A percentile compares a stretch with the other conserved stretches of the same genome.
Conservation (phyloP, 2,113 vertebrate genomes). For the Charadrius vociferus region DNA sequence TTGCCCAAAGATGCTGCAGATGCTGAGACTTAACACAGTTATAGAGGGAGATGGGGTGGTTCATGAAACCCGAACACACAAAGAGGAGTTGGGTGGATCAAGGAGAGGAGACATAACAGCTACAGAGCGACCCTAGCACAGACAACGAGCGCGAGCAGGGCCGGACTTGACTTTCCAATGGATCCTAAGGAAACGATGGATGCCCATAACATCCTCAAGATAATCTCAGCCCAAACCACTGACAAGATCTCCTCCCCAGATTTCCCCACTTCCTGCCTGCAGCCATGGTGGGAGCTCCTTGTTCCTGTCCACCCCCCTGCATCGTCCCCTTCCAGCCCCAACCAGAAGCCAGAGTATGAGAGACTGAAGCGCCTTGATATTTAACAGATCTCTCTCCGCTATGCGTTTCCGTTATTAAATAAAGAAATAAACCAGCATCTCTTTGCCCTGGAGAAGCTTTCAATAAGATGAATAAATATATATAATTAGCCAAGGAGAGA, state of each 20-base stretch:
- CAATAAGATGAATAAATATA: conserved; percentile 72
- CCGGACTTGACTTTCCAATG: not conserved
- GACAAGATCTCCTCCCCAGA: not conserved
- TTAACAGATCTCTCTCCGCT: not conserved
- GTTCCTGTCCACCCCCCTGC: not conserved
- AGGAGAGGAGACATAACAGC: not conserved
- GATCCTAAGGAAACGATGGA: not conserved
- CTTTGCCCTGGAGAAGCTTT: conserved; percentile 68
- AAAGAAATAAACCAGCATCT: conserved; percentile 62
- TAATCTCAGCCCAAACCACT: not conserved
- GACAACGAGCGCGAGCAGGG: not conserved
- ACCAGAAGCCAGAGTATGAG: not conserved
- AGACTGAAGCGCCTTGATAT: not conserved
- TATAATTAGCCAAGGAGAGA: conserved; percentile 73
- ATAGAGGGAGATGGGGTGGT: not conserved
- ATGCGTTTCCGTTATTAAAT: conserved; percentile 3
- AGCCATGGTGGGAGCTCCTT: not conserved
- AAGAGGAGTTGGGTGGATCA: not conserved
- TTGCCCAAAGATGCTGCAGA: not conserved
- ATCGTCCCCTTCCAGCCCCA: not conserved
- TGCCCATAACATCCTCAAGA: not conserved
- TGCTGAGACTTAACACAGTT: not conserved
- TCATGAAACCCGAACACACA: fast-evolving
- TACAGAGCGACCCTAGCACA: not conserved
- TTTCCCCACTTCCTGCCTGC: not conserved